Conservation (phyloP, 2,888 invertebrate species). For the Dichetophora obliterata region DNA sequence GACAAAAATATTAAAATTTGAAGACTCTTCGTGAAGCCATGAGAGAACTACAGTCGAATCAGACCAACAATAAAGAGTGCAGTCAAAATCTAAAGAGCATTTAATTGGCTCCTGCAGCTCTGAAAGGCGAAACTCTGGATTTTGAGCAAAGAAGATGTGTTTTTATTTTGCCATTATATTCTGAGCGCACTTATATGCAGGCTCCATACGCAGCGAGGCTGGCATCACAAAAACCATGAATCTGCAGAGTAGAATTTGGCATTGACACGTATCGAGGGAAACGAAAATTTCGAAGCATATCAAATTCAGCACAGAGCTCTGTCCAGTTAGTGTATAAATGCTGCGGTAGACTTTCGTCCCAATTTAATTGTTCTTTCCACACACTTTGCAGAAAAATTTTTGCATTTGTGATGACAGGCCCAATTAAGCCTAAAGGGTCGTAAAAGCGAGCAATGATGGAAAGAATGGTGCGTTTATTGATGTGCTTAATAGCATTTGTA, state of each 20-base stretch:
- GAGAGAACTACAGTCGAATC: constrained; percentile 44
- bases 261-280: constrained; percentile 34
- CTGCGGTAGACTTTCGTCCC: constrained; percentile 42
- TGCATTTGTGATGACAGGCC: constrained; percentile 42
- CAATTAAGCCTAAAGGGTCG: constrained; percentile 75
- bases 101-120: constrained; percentile 28
- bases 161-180: constrained; percentile 2
- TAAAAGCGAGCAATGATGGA: constrained; percentile 43
- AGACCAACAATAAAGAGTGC: constrained; percentile 31
- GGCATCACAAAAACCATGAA: constrained; percentile 45
- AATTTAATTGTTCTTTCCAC: constrained; percentile 46
- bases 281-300: constrained; percentile 25
- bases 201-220: constrained; percentile 43
- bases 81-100: background rate
- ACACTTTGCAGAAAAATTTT: constrained; percentile 47
- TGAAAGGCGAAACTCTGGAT: constrained; percentile 45
- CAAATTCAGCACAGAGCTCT: constrained; percentile 24
- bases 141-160: constrained; percentile 41
- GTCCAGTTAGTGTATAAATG: constrained; percentile 24
- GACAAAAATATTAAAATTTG: constrained; percentile 41
- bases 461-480: constrained; percentile 43
- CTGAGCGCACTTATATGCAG: constrained; percentile 40
- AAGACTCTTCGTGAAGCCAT: constrained; percentile 42
- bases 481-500: background rate
- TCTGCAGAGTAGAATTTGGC: constrained; percentile 20